Evolutionary conservation across 2,797 vertebrate species (phyloP).

Genomic region (Aplochiton taeniatus): DNA sequence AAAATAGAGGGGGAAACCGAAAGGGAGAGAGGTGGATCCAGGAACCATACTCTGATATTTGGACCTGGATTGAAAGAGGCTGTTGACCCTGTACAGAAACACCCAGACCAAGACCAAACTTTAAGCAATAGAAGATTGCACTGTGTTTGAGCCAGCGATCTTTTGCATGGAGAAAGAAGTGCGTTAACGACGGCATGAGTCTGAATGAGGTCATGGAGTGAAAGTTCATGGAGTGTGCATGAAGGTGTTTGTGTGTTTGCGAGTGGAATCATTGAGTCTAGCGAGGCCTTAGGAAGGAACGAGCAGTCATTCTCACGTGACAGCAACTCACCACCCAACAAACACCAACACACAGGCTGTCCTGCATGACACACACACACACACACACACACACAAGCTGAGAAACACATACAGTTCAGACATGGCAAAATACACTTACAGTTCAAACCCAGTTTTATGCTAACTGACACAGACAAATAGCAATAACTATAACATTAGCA

Average conservation of each 20-base stretch:
- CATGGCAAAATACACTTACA: too few species aligned
- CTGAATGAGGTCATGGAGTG: background rate
- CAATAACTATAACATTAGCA: background rate
- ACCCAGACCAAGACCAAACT: too few species aligned
- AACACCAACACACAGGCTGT: conserved; percentile 4
- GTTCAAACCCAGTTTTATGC: too few species aligned
- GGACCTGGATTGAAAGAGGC: too few species aligned
- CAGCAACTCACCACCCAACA: background rate
- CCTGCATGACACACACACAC: conserved; percentile 18
- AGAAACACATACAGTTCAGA: background rate
- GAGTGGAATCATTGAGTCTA: background rate
- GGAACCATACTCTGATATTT: too few species aligned
- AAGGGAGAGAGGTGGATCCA: too few species aligned
- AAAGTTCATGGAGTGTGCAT: background rate
- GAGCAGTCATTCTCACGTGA: background rate
- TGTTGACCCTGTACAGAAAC: too few species aligned
- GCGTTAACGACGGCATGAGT: too few species aligned
- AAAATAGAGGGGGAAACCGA: too few species aligned
- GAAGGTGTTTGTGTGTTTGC: background rate
- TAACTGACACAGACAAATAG: conserved; percentile 2
- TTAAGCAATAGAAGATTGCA: too few species aligned
- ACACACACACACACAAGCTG: background rate
- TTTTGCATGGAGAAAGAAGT: too few species aligned
- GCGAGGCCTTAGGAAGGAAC: background rate
- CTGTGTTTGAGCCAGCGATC: too few species aligned